These are phyloP conservation scores for Pygoscelis antarcticus DNA, from an alignment of 2,113 vertebrate genomes.

Conservation along the genomic window DNA sequence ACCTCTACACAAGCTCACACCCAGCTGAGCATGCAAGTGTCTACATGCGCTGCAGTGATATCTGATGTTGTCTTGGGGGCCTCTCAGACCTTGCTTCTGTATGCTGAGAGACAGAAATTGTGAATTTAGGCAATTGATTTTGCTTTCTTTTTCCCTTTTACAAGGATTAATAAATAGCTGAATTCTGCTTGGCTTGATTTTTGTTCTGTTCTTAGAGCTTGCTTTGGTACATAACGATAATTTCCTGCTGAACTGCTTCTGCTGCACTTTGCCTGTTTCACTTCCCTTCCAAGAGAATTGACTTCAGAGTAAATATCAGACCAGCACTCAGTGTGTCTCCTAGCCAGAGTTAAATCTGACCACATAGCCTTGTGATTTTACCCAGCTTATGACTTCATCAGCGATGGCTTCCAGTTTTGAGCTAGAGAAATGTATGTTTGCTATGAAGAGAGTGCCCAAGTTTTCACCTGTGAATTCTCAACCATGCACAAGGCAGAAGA, in stretches of 20 bases:
- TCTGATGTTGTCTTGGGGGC: not conserved
- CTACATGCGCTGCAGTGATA: not conserved
- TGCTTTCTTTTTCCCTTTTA: not conserved
- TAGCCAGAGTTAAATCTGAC: constrained; percentile 16
- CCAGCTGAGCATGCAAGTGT: not conserved
- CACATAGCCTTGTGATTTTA: constrained; percentile 51
- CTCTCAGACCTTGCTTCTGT: not conserved
- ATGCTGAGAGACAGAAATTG: not conserved
- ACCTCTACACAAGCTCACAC: not conserved
- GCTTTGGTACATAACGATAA: not conserved
- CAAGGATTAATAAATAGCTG: not conserved
- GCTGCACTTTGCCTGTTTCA: constrained; percentile 58
- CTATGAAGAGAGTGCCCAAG: not conserved
- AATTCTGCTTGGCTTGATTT: not conserved
- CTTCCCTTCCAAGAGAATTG: constrained; percentile 45
- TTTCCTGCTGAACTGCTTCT: constrained; percentile 57
- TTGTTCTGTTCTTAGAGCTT: not conserved
- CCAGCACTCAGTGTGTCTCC: not conserved
- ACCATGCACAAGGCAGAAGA: not conserved
- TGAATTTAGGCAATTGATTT: not conserved
- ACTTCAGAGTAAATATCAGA: not conserved
- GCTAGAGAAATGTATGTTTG: not conserved
- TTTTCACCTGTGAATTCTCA: not conserved
- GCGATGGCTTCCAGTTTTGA: not conserved
- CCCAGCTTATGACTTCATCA: constrained; percentile 11